A percentile compares a stretch with the other conserved stretches of the same genome.
Evolutionary conservation across 1,140 invertebrate species (phyloP).

Genomic region (Tetragnatha versicolor): DNA sequence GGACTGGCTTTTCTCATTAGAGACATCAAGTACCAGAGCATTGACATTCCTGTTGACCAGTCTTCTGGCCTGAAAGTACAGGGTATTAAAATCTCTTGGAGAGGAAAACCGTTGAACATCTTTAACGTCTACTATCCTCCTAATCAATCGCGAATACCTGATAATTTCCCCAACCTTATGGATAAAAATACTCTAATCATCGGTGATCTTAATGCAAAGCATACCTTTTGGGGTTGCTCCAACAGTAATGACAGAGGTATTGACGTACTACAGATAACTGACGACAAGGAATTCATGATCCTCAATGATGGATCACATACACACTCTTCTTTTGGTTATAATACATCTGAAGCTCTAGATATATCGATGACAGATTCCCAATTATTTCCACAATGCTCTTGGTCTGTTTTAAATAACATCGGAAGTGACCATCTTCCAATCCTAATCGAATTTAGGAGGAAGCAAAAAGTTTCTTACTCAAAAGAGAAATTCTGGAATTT

Average conservation of each 20-base stretch:
- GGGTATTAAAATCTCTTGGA: no score
- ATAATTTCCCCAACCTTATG: background rate
- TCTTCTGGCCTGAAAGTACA: no score
- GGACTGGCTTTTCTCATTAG: no score
- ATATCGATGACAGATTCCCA: background rate
- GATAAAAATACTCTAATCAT: background rate
- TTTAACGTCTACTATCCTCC: no score
- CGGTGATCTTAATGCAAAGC: no score
- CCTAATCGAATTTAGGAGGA: background rate
- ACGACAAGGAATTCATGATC: background rate
- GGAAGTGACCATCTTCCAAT: conserved; percentile 9
- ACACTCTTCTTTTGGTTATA: background rate
- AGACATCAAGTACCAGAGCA: no score
- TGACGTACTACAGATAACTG: background rate
- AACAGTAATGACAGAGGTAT: background rate
- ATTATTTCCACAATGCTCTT: background rate
- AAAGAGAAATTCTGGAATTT: conserved; percentile 15
- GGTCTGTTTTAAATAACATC: background rate
- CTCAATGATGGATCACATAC: background rate
- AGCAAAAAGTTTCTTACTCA: background rate
- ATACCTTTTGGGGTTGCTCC: background rate
- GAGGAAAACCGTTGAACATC: no score
- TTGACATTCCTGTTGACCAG: no score
- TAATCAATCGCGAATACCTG: background rate
- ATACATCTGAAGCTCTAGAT: background rate